These are phyloP conservation scores for Habrosyne pyritoides DNA, from an alignment of 2,888 invertebrate genomes.

Conservation along the genomic window DNA sequence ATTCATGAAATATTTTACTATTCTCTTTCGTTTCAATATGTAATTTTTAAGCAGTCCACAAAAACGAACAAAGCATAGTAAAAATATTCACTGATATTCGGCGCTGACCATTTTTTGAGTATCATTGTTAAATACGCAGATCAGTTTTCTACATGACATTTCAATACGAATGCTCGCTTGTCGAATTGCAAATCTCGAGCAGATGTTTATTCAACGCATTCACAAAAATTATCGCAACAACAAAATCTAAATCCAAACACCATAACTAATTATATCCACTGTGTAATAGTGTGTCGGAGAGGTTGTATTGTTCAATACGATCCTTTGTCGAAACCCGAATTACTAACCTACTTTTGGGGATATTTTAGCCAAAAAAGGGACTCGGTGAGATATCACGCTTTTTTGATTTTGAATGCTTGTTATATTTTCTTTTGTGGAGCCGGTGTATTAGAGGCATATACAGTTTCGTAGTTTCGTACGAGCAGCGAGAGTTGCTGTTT, in stretches of 20 bases:
- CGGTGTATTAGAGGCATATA: slow-evolving; percentile 66
- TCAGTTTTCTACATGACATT: slow-evolving; percentile 80
- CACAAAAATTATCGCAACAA: slow-evolving; percentile 79
- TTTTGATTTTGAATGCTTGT: slow-evolving; percentile 73
- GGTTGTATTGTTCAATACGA: slow-evolving; percentile 62
- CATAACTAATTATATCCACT: slow-evolving; percentile 83
- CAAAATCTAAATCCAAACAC: slow-evolving; percentile 82
- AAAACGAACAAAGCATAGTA: slow-evolving; percentile 9
- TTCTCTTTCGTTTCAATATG: background rate
- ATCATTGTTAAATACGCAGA: slow-evolving; percentile 64
- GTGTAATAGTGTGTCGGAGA: slow-evolving; percentile 70
- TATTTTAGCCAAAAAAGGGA: slow-evolving; percentile 66
- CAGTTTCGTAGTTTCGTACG: slow-evolving; percentile 51
- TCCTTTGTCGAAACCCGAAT: slow-evolving; percentile 71
- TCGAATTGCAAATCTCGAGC: slow-evolving; percentile 73
- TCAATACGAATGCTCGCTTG: slow-evolving; percentile 71
- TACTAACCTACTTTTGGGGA: slow-evolving; percentile 83
- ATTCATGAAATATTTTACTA: background rate
- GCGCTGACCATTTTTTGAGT: slow-evolving; percentile 73
- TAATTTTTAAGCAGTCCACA: background rate
- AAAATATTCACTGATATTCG: slow-evolving; percentile 16
- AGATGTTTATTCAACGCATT: slow-evolving; percentile 78
- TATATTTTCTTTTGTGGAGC: slow-evolving; percentile 73
- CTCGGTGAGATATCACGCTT: slow-evolving; percentile 73
- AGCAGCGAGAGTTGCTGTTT: slow-evolving; percentile 25